Base-by-base conservation (phyloP, 2,888 invertebrate genomes). In the Orthosia gracilis region DNA sequence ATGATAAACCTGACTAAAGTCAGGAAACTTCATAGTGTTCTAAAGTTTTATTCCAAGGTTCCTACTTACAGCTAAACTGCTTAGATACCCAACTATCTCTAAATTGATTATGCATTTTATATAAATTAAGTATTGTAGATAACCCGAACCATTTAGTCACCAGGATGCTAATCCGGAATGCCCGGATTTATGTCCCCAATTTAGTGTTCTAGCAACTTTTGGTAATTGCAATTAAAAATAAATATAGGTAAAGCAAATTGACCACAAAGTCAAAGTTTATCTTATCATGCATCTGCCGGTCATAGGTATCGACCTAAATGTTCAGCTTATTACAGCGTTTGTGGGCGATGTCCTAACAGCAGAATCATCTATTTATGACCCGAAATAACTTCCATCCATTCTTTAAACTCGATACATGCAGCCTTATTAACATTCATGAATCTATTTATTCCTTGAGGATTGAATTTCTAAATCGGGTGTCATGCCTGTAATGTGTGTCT, bases 371-470 rank as follows among this genome's bases (percentile, higher is more conserved):
- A 72, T 72, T 72, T 66, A 77, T 66, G 61, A 66, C 9, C 40
- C 11, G 67, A 45, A 68, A 65, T 68, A 68, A 72, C 68, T 69
- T 82, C 62, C 13, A 68, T 49, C 26, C 23, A n/a, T n/a, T n/a
- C n/a, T n/a, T n/a, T 26, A 26, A 26, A 26, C 40, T 49, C 57
- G 26, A 79, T 57, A 80, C 15, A 65, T 69, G 21, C 49, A 61
- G 7, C 9, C 52, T 57, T 76, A 76, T 81, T 80, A 57, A 65
- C 62, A 69, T 81, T 66, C 69, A 81, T 63, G 62, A 67, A 31
- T 58, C 52, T 58, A 55, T 76, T 69, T 78, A 80, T 78, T 61
- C 57, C 62, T 21, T 26, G 52, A n/a, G 65, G 62, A 76, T 49
- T 66, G 50, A 81, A 63, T 71, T 77, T 74, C 49, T 55, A 69